Evolutionary conservation across 2,888 invertebrate species (phyloP), one percentile per base, ranked within the genome.

Genomic region (Leistus spinibarbis): DNA sequence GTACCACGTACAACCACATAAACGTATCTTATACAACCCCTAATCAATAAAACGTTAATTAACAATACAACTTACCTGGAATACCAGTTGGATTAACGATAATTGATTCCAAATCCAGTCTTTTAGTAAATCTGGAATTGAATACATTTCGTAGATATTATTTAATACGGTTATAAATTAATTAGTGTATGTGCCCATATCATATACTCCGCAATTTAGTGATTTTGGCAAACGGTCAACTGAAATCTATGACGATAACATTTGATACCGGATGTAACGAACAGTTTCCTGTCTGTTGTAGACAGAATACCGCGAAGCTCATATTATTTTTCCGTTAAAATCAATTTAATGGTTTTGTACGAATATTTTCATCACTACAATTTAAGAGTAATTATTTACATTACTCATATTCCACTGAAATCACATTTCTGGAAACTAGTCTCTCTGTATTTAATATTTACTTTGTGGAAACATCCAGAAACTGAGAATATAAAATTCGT

Each of bases 51-150:
- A 40, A 5, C 7, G 27, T 27, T 40, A 40, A 5, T 10, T 40
- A 13, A 7, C 16, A 67, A 68, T 2, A 54, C 20, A 56, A 20
- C 80, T 83, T 78, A 86, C 86, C 83, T 86, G 81, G 0, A 81
- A 81, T 64, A 86, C 80, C 24, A 86, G 79, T 78, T 82, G 83
- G 23, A 80, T 78, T n/a, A 80, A 77, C 22, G 83, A 82, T 76
- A 86, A 80, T 65, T 83, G 83, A 76, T 83, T 84, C 79, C 85
- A 85, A 72, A 86, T 78, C 1, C 82, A 83, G 63, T 86, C 86
- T 68, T 80, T 81, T 53, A 86, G 77, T 20, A 86, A 79, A 79
- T 85, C 86, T 87, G 81, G 71, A 81, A 81, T n/a, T n/a, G n/a
- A n/a, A n/a, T n/a, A n/a, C n/a, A n/a, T n/a, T n/a, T n/a, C n/a